These are phyloP conservation scores for Nasonia vitripennis DNA, from an alignment of 1,140 invertebrate genomes.

Conservation along the genomic window DNA sequence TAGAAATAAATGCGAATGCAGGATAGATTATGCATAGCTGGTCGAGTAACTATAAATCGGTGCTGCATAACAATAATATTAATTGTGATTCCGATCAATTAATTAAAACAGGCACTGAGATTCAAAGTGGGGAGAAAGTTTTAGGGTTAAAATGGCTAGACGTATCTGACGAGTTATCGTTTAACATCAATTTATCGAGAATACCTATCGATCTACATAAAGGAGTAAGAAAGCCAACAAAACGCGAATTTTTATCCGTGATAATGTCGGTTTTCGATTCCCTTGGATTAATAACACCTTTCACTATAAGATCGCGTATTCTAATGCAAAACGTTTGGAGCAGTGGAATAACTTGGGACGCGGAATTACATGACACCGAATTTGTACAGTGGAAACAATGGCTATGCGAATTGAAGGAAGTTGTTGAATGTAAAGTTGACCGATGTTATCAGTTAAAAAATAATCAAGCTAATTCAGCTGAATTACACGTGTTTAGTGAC, in stretches of 20 bases:
- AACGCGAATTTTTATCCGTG: no score
- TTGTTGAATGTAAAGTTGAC: background rate
- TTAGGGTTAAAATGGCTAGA: conserved; percentile 5
- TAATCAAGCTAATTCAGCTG: no score
- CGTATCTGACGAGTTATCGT: background rate
- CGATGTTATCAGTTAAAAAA: background rate
- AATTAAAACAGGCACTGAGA: background rate
- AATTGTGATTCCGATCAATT: background rate
- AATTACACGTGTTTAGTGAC: conserved; percentile 23
- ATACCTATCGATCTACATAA: no score
- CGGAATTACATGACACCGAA: background rate
- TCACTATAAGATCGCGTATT: no score
- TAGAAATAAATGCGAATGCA: background rate
- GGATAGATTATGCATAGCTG: background rate
- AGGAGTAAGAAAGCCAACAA: no score
- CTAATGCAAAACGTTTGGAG: no score
- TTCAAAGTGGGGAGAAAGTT: background rate
- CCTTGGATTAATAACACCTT: no score
- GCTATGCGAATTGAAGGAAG: background rate
- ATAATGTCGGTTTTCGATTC: no score
- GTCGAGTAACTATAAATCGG: background rate
- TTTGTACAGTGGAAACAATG: background rate
- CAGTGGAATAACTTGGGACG: no score
- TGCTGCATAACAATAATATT: background rate
- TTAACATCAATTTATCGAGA: background rate